Base-by-base conservation (phyloP, 2,888 invertebrate genomes). In the Pandemis heparana region DNA sequence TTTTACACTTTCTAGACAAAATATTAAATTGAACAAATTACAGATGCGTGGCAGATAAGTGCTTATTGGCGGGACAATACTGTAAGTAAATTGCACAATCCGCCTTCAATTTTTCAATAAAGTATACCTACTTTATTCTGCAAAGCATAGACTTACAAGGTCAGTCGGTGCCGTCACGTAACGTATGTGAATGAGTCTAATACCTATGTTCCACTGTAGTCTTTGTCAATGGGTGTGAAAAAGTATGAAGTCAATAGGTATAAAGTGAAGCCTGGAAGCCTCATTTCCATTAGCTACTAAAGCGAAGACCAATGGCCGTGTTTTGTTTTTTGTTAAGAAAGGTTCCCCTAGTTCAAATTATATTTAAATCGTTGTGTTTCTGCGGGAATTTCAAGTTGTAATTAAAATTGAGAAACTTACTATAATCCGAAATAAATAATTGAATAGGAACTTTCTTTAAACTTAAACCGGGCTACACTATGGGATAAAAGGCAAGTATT, bases 291-390 rank as follows among this genome's bases (percentile, higher is more conserved):
- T 6, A 51, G 51, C n/a, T 5, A n/a, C 51, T 5, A 12, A 46
- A 46, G 14, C 46, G 14, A 46, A 5, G 10, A 12, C 46, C 46
- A 5, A 46, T 12, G 46, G 41, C 41, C 8, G 0, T 12, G 14
- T 48, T 48, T 48, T 48, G 48, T n/a, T 46, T 48, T 48, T 48
- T 48, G 48, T n/a, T 46, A 46, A 46, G 46, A 46, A 46, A 46
- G 46, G 12, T 46, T 46, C 2, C 46, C 12, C 4, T 5, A 46
- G 41, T 2, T 41, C 8, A 9, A 32, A 32, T 32, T n/a, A n/a
- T n/a, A n/a, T n/a, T n/a, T n/a, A 32, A 32, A 32, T 32, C 2
- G 23, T 32, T 4, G 1, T 32, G 23, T 32, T 4, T 32, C 4
- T 32, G 23, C 0, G 4, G 23, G 23, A 32, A 32, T 32, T 32